phyloP scores from a whole-genome alignment of 2,797 vertebrate genomes.

The Avahi laniger region DNA sequence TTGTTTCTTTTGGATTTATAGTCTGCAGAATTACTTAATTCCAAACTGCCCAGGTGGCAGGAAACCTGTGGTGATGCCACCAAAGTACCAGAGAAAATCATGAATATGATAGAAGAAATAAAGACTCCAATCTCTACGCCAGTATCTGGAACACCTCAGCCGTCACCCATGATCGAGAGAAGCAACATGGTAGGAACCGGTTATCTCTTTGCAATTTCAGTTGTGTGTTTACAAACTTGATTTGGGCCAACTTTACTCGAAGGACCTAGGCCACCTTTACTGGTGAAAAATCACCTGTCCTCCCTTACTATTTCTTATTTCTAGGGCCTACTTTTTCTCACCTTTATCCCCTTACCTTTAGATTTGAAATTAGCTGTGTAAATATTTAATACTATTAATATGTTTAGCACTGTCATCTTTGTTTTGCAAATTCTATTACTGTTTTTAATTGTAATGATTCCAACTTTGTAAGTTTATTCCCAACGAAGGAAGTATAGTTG shows the following conservation, averaged over 20 bases:
- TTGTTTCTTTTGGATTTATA: constrained; percentile 78
- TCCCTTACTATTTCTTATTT: background rate
- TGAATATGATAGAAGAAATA: constrained; percentile 92
- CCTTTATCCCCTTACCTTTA: background rate
- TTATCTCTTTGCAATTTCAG: background rate
- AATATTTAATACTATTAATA: background rate
- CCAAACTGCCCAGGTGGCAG: constrained; percentile 93
- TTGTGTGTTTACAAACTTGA: background rate
- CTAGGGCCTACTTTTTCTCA: background rate
- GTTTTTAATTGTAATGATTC: background rate
- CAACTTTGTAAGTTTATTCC: background rate
- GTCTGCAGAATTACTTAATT: constrained; percentile 92
- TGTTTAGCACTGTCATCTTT: background rate
- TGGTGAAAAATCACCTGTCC: background rate
- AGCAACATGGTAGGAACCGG: constrained; percentile 85
- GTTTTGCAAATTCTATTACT: background rate
- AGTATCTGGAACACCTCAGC: constrained; percentile 87
- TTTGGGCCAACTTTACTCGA: background rate
- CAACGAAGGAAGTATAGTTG: background rate
- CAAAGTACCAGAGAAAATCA: constrained; percentile 92
- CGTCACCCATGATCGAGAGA: constrained; percentile 87
- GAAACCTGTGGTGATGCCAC: constrained; percentile 94
- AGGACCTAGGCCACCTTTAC: background rate
- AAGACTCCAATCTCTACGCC: constrained; percentile 84
- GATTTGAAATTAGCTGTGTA: background rate